Conservation (phyloP, 1,140 invertebrate species). For the Antheraea mylitta region DNA sequence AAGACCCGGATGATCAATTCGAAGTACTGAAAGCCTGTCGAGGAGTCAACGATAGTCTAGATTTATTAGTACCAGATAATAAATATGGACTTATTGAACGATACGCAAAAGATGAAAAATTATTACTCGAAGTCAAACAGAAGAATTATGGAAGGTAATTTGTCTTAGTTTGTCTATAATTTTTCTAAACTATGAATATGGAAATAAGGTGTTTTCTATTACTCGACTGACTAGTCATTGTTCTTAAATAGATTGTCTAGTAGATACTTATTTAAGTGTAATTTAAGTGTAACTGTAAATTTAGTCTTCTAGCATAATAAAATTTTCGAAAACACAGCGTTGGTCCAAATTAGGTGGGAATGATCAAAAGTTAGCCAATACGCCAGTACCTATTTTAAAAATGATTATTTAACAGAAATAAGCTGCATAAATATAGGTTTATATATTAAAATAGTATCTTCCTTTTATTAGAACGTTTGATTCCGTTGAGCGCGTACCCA, state of each 20-base stretch:
- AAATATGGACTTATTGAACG: constrained; percentile 28
- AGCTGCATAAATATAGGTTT: neutral
- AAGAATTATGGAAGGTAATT: constrained; percentile 59
- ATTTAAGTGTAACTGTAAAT: too few relatives aligned
- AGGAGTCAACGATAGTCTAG: constrained; percentile 56
- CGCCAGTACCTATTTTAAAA: too few relatives aligned
- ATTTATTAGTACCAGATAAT: constrained; percentile 51
- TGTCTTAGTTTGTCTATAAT: constrained; percentile 1
- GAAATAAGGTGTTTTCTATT: neutral
- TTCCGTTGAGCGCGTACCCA: constrained; percentile 37
- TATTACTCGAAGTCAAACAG: constrained; percentile 42
- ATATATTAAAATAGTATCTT: neutral
- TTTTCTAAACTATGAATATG: constrained; percentile 7
- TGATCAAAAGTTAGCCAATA: too few relatives aligned
- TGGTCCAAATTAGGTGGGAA: too few relatives aligned
- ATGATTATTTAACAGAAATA: too few relatives aligned
- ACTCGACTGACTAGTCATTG: neutral
- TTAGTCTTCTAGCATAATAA: too few relatives aligned
- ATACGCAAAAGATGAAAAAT: constrained; percentile 30
- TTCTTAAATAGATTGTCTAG: too few relatives aligned
- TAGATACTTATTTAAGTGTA: too few relatives aligned
- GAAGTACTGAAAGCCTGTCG: constrained; percentile 57
- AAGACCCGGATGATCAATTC: constrained; percentile 34
- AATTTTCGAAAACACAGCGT: too few relatives aligned
- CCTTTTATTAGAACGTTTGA: constrained; percentile 34